phyloP scores from a whole-genome alignment of 2,888 invertebrate species.

The Hyles lineata region DNA sequence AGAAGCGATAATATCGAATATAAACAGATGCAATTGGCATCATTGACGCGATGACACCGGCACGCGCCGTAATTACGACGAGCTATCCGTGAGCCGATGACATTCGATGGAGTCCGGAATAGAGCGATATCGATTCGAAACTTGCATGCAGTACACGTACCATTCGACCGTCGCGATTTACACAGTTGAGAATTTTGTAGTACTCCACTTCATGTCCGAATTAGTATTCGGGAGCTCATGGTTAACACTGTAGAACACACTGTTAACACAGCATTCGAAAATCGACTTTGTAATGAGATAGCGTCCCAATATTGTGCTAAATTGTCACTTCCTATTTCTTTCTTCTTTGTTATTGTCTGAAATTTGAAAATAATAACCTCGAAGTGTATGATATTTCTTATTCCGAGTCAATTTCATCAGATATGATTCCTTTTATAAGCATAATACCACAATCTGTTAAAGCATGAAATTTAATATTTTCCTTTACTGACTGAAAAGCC shows the following conservation, averaged over 20 bases:
- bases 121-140: slow-evolving; percentile 27
- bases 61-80: slow-evolving; percentile 29
- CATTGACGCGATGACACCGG: slow-evolving; percentile 29
- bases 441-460: too few relatives aligned
- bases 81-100: slow-evolving; percentile 23
- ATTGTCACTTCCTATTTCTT: too few relatives aligned
- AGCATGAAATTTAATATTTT: too few relatives aligned
- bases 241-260: not conserved
- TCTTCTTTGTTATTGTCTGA: too few relatives aligned
- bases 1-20: not conserved
- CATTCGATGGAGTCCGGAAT: slow-evolving; percentile 27
- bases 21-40: not conserved
- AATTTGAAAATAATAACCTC: too few relatives aligned
- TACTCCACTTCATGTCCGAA: not conserved
- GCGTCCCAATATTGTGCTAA: too few relatives aligned
- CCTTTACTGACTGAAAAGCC: too few relatives aligned
- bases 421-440: too few relatives aligned
- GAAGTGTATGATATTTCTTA: too few relatives aligned
- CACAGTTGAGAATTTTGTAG: not conserved
- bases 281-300: too few relatives aligned
- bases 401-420: too few relatives aligned
- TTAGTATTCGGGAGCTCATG: not conserved
- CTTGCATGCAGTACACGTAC: slow-evolving; percentile 19
- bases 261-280: too few relatives aligned
- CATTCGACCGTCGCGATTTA: not conserved